These are phyloP conservation scores for Rhagoletis zephyria DNA, from an alignment of 1,140 invertebrate genomes.

Conservation along the genomic window DNA sequence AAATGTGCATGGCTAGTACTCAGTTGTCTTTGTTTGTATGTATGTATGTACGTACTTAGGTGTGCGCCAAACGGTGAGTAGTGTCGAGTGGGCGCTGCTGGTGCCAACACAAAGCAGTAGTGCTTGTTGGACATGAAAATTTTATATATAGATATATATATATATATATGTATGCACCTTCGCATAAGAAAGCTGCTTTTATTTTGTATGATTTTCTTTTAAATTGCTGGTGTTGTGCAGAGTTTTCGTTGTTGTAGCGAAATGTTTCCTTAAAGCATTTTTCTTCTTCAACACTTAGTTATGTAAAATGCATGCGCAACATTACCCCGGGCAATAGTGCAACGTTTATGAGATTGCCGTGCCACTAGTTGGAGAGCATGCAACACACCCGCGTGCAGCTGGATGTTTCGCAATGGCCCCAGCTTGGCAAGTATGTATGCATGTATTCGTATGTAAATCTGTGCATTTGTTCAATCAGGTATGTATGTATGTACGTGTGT, in stretches of 20 bases:
- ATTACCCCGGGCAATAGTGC: constrained; percentile 38
- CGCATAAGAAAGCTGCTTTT: neutral
- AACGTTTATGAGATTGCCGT: constrained; percentile 20
- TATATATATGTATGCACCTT: neutral
- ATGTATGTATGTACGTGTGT: neutral
- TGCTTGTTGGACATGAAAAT: constrained; percentile 33
- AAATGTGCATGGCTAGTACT: neutral
- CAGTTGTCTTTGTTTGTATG: neutral
- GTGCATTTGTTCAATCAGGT: neutral
- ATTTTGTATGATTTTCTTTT: neutral
- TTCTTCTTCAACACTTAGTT: constrained; percentile 41
- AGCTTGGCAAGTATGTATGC: neutral
- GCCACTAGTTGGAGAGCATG: neutral
- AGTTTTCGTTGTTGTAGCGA: neutral
- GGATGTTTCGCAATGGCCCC: neutral
- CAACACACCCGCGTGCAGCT: constrained; percentile 20
- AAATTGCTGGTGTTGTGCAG: neutral
- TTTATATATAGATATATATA: neutral
- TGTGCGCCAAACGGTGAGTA: constrained; percentile 3
- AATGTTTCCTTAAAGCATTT: constrained; percentile 32
- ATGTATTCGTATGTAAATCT: neutral
- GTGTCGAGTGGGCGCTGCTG: constrained; percentile 7
- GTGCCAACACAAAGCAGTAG: neutral
- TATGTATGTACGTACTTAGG: neutral
- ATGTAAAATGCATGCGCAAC: constrained; percentile 52